Evolutionary conservation across 2,797 vertebrate genomes (phyloP), one percentile per base, ranked within the genome.

Genomic region (Anguilla obscura): DNA sequence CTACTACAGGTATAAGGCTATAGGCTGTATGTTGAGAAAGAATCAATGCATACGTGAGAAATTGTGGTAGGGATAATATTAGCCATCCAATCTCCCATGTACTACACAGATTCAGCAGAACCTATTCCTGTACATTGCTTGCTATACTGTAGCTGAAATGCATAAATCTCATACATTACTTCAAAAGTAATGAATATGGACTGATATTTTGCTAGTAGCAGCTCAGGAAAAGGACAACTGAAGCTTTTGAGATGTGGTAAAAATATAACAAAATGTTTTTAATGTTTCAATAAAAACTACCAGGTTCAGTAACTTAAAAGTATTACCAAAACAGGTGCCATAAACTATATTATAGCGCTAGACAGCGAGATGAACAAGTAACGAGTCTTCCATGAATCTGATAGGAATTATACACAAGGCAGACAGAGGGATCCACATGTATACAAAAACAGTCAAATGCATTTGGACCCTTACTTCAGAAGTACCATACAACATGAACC

Each of bases 381-480:
- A 33, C 8, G 69, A 14, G 69, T 96, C 94, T 94, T 40, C 36
- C 74, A 76, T 76, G 74, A 76, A 80, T 88, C 87, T 54, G 84
- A 89, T 74, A 89, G 92, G 92, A 93, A 94, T 93, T 95, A 93
- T 94, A 95, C 94, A 95, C 95, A 93, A 93, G 95, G 94, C 93
- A 95, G 92, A 94, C 91, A 76, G 89, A 95, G 92, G 94, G 89
- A 93, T 92, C 90, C 91, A 95, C 93, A 90, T 71, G 92, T 92
- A 92, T 93, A 85, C 89, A 94, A 95, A 93, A 94, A 76, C 33
- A 76, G 30, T 76, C 91, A 87, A 30, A 63, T 66, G 58, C 30
- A 91, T 85, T 92, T 93, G 93, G 92, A 93, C 92, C 93, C 92
- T 92, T 89, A 95, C 92, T 92, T 91, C 92, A 93, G 74, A 76